Evolutionary conservation across 2,797 vertebrate species (phyloP).

Genomic region (Denticeps clupeoides): DNA sequence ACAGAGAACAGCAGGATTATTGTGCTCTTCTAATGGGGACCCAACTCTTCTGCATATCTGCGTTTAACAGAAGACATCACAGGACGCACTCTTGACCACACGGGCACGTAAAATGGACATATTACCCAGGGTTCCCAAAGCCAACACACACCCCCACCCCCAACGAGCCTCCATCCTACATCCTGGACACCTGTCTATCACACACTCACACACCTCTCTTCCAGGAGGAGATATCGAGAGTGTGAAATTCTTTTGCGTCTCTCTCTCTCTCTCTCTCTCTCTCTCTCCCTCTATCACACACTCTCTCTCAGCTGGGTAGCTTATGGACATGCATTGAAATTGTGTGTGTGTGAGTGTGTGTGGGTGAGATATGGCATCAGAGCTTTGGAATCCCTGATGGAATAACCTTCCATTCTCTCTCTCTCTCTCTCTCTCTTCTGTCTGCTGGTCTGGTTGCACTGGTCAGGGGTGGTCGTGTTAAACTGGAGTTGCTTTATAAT

Average conservation of each 20-base stretch:
- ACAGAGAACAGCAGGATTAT: too few species aligned
- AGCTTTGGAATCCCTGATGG: conserved; percentile 28
- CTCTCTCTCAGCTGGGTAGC: background rate
- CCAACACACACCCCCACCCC: too few species aligned
- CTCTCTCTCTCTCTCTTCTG: background rate
- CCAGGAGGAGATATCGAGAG: too few species aligned
- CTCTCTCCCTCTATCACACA: too few species aligned
- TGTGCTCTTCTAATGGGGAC: background rate
- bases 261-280: background rate
- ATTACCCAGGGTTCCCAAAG: background rate
- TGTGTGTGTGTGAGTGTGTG: background rate
- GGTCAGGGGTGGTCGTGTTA: too few species aligned
- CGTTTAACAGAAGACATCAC: background rate
- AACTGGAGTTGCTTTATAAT: too few species aligned
- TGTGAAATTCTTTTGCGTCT: background rate
- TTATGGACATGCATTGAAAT: background rate
- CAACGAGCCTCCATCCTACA: too few species aligned
- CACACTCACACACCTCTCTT: background rate
- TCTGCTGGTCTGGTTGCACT: background rate
- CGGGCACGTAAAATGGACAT: background rate
- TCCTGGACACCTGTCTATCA: background rate
- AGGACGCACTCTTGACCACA: background rate
- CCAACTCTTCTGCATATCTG: background rate
- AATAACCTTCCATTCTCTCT: conserved; percentile 13
- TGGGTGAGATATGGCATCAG: conserved; percentile 32